Conservation (phyloP, 2,888 invertebrate species). For the Erebia epiphron region DNA sequence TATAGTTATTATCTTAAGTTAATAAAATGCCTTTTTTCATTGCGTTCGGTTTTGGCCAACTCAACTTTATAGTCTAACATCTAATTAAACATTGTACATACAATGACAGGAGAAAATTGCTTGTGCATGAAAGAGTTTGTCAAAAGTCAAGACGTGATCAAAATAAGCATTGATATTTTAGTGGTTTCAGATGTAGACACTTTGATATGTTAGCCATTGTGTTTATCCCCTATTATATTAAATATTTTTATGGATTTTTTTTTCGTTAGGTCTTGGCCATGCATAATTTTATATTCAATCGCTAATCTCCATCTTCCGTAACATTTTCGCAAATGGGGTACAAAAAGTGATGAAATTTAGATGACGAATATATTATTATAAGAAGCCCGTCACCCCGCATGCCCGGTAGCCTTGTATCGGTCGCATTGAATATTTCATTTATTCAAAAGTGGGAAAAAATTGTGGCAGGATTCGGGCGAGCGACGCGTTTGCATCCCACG, state of each 20-base stretch:
- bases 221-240: too few species aligned
- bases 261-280: not conserved
- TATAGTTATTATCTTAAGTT: too few species aligned
- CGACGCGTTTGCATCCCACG: conserved; percentile 53
- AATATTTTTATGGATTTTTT: not conserved
- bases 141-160: too few species aligned
- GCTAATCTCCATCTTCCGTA: not conserved
- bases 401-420: conserved; percentile 40
- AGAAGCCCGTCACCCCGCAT: conserved; percentile 30
- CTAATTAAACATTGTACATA: too few species aligned
- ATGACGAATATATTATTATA: conserved; percentile 31
- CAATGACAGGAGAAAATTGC: too few species aligned
- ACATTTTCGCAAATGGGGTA: conserved; percentile 3
- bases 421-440: conserved; percentile 69
- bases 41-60: too few species aligned
- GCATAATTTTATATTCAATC: conserved; percentile 9
- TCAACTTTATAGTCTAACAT: too few species aligned
- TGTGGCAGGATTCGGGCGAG: conserved; percentile 47
- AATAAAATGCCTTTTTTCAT: too few species aligned
- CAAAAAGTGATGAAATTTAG: conserved; percentile 31
- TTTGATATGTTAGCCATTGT: too few species aligned
- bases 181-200: too few species aligned
- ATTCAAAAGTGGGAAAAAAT: conserved; percentile 62
- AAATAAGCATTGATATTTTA: too few species aligned
- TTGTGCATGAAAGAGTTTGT: too few species aligned